Evolutionary conservation across 2,888 invertebrate species (phyloP), one percentile per base, ranked within the genome.

Genomic region (Xestobium rufovillosum): DNA sequence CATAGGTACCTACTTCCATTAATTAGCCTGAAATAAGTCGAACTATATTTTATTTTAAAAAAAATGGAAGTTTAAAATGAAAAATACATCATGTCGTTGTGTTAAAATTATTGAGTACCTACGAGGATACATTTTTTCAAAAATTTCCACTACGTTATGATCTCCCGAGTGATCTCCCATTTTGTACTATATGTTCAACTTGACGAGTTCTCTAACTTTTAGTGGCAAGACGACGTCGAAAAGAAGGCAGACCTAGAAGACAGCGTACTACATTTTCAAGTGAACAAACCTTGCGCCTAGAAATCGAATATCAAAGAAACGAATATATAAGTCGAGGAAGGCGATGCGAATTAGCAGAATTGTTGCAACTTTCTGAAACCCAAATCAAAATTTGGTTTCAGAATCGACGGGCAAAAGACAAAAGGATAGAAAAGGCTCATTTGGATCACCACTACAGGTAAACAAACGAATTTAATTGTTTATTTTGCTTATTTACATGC

Each of bases 231-330:
- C 72, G 88, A 39, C 74, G 89, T 33, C 76, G 90, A 45, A 88
- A 90, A 65, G 91, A 89, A 60, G 87, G 86, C 9, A 71, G 89
- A 8, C 89, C 89, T 1, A 71, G 94, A 30, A 75, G 94, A 1
- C 94, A 95, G 64, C 73, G 94, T 31, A 95, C 95, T 25, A 95
- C 94, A 0, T 95, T 95, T 65, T 91, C 89, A 39, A 88, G 85
- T 19, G 92, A 94, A 53, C 95, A 95, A 65, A 95, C 94, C 0
- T 68, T 91, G 15, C 73, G 88, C 8, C 68, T 95, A 19, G 95
- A 95, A 63, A 75, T 89, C 34, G 94, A 95, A 63, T 95, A 92
- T 60, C 86, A 88, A 48, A 71, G 86, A 38, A 88, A 87, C 6
- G 94, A 94, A 66, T 95, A 95, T 61, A 92, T 95, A 44, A 90